Evolutionary conservation across 2,113 vertebrate genomes (phyloP).

Genomic region (Cyprinodon brontotheroides): DNA sequence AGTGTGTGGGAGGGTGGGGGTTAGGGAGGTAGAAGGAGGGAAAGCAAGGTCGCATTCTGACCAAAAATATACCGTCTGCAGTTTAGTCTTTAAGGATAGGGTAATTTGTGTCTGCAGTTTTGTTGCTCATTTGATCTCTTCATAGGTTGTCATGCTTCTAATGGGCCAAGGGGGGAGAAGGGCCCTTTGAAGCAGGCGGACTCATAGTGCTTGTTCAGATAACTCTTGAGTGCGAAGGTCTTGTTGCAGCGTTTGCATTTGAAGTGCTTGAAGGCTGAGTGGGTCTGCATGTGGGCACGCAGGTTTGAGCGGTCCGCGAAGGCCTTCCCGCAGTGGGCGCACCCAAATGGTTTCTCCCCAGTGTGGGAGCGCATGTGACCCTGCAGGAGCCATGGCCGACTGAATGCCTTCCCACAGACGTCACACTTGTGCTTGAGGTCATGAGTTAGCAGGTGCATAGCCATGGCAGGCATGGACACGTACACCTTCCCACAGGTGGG

Average conservation of each 20-base stretch:
- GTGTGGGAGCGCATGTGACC: slow-evolving; percentile 96
- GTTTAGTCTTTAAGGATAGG: slow-evolving; percentile 59
- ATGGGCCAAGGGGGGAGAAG: slow-evolving; percentile 76
- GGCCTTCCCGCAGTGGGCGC: slow-evolving; percentile 93
- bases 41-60: slow-evolving; percentile 64
- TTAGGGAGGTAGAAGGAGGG: slow-evolving; percentile 17
- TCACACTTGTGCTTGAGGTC: slow-evolving; percentile 96
- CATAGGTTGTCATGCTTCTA: slow-evolving; percentile 77
- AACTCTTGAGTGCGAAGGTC: slow-evolving; percentile 93
- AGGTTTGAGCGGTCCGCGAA: slow-evolving; percentile 95
- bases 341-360: slow-evolving; percentile 93
- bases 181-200: slow-evolving; percentile 92
- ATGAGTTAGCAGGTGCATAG: slow-evolving; percentile 95
- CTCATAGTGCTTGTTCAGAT: slow-evolving; percentile 96
- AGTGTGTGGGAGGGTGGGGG: slow-evolving; percentile 35
- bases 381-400: slow-evolving; percentile 91
- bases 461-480: slow-evolving; percentile 96
- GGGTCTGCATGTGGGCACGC: slow-evolving; percentile 96
- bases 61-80: slow-evolving; percentile 74
- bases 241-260: slow-evolving; percentile 95
- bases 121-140: slow-evolving; percentile 46
- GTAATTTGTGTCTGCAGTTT: slow-evolving; percentile 61
- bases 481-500: slow-evolving; percentile 93
- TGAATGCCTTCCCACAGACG: slow-evolving; percentile 92
- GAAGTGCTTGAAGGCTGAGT: slow-evolving; percentile 96